Conservation (phyloP, 2,888 invertebrate genomes). For the Lymantria dispar region DNA sequence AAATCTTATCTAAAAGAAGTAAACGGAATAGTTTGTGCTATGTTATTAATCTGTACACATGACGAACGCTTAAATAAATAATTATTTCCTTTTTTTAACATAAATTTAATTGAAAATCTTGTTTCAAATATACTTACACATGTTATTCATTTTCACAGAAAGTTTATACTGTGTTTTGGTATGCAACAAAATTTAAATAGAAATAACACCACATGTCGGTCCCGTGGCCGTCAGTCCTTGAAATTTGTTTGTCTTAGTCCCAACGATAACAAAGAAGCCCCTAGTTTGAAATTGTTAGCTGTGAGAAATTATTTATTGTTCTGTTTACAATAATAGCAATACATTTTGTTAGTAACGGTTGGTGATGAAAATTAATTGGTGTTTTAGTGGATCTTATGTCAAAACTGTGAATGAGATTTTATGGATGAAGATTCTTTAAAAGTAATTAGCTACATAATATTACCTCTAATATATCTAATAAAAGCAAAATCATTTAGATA, state of each 20-base stretch:
- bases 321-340: constrained; percentile 36
- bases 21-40: neutral
- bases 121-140: constrained; percentile 31
- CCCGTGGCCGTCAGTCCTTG: constrained; percentile 39
- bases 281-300: constrained; percentile 18
- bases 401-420: constrained; percentile 14
- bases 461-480: too few relatives aligned
- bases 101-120: constrained; percentile 8
- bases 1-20: too few relatives aligned
- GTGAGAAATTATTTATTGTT: constrained; percentile 45
- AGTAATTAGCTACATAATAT: too few relatives aligned
- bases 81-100: constrained; percentile 17
- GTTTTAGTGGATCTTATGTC: constrained; percentile 21
- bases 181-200: constrained; percentile 49
- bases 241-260: constrained; percentile 59
- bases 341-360: constrained; percentile 15
- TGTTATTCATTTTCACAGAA: constrained; percentile 47
- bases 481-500: too few relatives aligned
- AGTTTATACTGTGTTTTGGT: constrained; percentile 55
- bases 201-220: constrained; percentile 60
- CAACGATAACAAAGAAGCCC: constrained; percentile 48
- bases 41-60: neutral
- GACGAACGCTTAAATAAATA: constrained; percentile 18
- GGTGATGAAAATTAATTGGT: constrained; percentile 22
- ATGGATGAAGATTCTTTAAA: neutral